Conservation (phyloP, 2,113 vertebrate genomes). For the Rhegmatorhina hoffmannsi region DNA sequence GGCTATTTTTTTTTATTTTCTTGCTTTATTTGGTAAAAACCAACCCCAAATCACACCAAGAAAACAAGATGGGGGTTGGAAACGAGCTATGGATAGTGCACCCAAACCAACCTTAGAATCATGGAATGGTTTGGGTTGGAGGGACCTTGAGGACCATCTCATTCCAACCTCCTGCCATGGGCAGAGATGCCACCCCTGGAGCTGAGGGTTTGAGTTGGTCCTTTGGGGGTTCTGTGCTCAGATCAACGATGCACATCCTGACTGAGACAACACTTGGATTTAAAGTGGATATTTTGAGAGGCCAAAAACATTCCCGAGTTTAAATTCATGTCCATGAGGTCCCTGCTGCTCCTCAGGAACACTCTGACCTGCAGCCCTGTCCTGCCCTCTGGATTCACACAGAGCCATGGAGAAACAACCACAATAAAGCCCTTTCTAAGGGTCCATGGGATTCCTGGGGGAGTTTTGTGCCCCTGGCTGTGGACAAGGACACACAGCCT, state of each 20-base stretch:
- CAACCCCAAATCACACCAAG: background rate
- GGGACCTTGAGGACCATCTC: background rate
- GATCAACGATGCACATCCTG: background rate
- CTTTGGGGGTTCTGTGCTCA: background rate
- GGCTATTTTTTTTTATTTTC: background rate
- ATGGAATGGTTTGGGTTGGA: background rate
- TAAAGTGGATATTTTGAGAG: constrained; percentile 7
- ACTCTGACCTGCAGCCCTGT: constrained; percentile 22
- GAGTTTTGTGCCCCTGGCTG: accelerated
- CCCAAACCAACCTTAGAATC: background rate
- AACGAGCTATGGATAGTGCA: background rate
- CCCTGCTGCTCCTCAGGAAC: background rate
- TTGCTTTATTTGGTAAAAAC: background rate
- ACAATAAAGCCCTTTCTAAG: background rate
- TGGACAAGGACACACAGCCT: background rate
- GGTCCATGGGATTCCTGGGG: background rate
- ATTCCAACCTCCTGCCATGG: background rate
- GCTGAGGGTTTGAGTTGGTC: background rate
- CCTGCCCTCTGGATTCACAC: background rate
- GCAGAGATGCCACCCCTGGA: background rate
- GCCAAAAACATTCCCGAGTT: background rate
- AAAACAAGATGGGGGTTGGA: background rate
- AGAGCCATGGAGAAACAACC: background rate
- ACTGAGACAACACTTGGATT: background rate
- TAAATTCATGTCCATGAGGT: background rate